Percentiles rank a stretch among this genome's conserved stretches.
Conservation (phyloP, 1,140 invertebrate species). For the Elymnias hypermnestra region DNA sequence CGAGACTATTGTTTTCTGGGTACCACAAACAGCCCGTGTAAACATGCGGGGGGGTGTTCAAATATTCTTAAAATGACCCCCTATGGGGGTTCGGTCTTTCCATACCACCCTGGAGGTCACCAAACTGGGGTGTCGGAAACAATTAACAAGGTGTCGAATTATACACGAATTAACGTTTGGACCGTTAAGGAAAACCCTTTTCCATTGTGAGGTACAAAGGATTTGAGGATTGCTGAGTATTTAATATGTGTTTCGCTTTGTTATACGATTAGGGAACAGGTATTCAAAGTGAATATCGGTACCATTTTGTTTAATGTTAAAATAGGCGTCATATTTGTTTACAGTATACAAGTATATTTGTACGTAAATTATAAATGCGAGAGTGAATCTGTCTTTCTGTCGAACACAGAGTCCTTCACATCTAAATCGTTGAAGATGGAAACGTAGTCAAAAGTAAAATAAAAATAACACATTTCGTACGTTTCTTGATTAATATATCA, state of each 20-base stretch:
- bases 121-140: conserved; percentile 70
- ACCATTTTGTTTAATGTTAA: background rate
- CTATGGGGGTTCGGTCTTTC: conserved; percentile 46
- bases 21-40: conserved; percentile 72
- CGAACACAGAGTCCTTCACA: too few species aligned
- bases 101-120: conserved; percentile 54
- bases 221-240: conserved; percentile 71
- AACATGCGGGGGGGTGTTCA: conserved; percentile 61
- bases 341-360: too few species aligned
- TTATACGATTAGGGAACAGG: conserved; percentile 55
- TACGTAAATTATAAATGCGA: too few species aligned
- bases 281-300: conserved; percentile 20
- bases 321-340: background rate
- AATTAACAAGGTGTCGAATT: conserved; percentile 76
- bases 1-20: conserved; percentile 73
- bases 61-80: conserved; percentile 75
- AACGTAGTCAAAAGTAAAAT: too few species aligned
- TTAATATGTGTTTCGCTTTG: conserved; percentile 68
- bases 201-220: conserved; percentile 71
- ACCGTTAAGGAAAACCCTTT: conserved; percentile 72
- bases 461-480: too few species aligned
- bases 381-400: too few species aligned
- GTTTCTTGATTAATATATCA: too few species aligned
- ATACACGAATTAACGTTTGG: conserved; percentile 71
- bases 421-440: too few species aligned